These are phyloP conservation scores for Actinia equina DNA, from an alignment of 64 coral and sea anemone genomes.

Conservation along the genomic window DNA sequence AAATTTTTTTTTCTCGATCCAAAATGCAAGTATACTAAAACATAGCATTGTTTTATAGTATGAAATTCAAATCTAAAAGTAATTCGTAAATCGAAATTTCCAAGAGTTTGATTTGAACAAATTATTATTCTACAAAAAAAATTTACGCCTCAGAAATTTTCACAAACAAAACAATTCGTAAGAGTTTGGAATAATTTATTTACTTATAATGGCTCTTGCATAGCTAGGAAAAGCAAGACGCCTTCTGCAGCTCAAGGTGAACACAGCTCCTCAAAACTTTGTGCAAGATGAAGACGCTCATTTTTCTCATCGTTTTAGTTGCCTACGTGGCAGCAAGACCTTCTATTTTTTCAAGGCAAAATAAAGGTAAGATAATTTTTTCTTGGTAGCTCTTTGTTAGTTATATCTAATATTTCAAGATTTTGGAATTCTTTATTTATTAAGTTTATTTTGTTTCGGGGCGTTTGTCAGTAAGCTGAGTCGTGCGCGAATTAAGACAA, in stretches of 20 bases:
- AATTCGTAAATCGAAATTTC: no score
- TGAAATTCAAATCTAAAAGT: no score
- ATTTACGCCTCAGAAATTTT: neutral
- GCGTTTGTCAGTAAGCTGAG: no score
- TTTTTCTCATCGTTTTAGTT: slow-evolving; percentile 1
- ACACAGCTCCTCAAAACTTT: neutral
- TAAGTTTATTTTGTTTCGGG: no score
- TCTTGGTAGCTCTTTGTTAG: neutral
- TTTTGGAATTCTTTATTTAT: no score
- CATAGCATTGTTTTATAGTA: no score
- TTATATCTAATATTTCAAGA: neutral
- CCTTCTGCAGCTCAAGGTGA: neutral
- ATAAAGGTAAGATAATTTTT: neutral
- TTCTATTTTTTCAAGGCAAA: neutral
- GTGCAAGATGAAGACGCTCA: neutral
- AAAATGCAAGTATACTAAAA: neutral
- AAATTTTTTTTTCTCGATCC: neutral
- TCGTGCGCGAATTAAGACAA: no score
- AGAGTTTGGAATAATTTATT: no score
- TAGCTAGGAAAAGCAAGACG: neutral
- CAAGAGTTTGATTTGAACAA: neutral
- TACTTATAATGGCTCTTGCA: neutral
- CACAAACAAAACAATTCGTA: neutral
- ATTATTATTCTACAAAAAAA: neutral
- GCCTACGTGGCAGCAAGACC: neutral